A percentile compares a stretch with the other conserved stretches of the same genome.
Evolutionary conservation across 2,888 invertebrate species (phyloP).

Genomic region (Tetragonula carbonaria): DNA sequence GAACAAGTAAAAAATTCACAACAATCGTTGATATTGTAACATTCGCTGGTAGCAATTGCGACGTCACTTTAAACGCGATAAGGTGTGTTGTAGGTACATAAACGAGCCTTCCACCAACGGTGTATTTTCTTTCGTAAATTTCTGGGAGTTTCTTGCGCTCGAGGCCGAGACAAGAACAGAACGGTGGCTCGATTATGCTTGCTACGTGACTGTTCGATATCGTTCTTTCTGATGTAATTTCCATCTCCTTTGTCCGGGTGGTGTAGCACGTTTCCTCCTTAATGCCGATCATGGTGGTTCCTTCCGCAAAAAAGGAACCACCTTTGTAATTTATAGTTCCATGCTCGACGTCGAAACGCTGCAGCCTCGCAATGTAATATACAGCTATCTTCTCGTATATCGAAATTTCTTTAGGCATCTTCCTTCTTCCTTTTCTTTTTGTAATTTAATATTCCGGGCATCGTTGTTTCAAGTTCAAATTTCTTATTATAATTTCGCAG

Average conservation of each 20-base stretch:
- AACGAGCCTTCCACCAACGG: not conserved
- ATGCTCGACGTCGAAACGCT: not conserved
- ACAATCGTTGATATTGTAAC: too few species aligned
- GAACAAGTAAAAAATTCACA: not conserved
- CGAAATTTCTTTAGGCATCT: not conserved
- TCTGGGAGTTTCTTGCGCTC: not conserved
- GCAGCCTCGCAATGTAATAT: not conserved
- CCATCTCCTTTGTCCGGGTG: conserved; percentile 24
- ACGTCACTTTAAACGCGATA: not conserved
- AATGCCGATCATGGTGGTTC: conserved; percentile 18
- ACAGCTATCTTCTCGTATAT: not conserved
- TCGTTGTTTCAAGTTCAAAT: not conserved
- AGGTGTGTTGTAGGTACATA: not conserved
- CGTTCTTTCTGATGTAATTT: conserved; percentile 43
- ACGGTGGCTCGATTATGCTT: conserved; percentile 42
- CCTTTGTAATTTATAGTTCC: not conserved
- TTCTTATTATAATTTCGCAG: too few species aligned
- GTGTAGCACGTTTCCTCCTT: conserved; percentile 22
- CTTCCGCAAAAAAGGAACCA: not conserved
- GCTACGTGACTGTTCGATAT: conserved; percentile 47
- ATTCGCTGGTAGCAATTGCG: not conserved
- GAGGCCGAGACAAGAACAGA: conserved; percentile 14
- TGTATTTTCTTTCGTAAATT: not conserved
- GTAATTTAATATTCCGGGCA: not conserved
- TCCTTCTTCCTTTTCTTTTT: not conserved